A percentile compares a stretch with the other conserved stretches of the same genome.
Evolutionary conservation across 2,113 vertebrate species (phyloP).

Genomic region (Anoplopoma fimbria): DNA sequence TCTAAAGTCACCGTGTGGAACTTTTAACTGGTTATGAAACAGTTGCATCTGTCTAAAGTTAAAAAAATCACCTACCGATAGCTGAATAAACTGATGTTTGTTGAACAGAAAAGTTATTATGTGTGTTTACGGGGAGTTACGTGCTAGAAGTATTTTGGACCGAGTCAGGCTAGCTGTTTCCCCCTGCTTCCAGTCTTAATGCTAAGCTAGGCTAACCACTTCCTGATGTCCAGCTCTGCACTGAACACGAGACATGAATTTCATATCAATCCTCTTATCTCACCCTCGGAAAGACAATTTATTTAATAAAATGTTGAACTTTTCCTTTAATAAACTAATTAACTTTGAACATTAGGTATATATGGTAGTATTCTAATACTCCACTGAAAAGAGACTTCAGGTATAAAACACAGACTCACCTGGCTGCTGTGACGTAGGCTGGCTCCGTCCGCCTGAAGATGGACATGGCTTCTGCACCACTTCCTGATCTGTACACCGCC

Average conservation of each 20-base stretch:
- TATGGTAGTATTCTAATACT: background rate
- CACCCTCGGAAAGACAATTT: background rate
- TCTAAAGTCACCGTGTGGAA: too few relatives aligned
- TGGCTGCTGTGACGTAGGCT: slow-evolving; percentile 86
- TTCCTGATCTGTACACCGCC: slow-evolving; percentile 81
- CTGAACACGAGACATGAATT: background rate
- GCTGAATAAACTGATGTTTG: background rate
- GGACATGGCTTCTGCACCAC: background rate
- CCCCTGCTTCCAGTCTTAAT: background rate
- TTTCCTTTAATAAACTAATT: background rate
- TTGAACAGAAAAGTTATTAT: background rate
- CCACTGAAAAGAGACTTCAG: background rate
- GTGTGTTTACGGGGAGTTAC: background rate
- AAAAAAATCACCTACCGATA: background rate
- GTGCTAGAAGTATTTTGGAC: background rate
- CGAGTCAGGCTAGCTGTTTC: background rate
- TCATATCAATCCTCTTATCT: background rate
- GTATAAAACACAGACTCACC: slow-evolving; percentile 75
- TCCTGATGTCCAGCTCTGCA: background rate
- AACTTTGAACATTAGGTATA: background rate
- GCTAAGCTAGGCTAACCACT: background rate
- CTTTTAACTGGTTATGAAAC: too few relatives aligned
- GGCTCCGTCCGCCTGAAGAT: slow-evolving; percentile 85
- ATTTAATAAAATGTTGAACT: background rate
- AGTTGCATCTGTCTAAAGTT: background rate